Evolutionary conservation across 2,113 vertebrate species (phyloP), one percentile per base, ranked within the genome.

Genomic region (Bucco capensis): DNA sequence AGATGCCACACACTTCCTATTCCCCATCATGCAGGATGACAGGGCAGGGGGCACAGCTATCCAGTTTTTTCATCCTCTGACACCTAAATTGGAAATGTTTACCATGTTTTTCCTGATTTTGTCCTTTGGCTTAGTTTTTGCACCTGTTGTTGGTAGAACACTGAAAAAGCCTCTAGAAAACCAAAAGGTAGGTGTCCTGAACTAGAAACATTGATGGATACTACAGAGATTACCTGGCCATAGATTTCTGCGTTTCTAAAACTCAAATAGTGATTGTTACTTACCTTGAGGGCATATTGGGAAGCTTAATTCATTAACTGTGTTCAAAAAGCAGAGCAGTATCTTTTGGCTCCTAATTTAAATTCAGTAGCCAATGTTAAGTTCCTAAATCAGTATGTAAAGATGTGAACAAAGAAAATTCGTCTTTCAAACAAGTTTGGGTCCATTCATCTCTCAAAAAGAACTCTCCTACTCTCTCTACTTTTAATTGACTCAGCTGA

Each of bases 401-500:
- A 80, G 46, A 80, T 49, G 65, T 53, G 70, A 91, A 81, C 17
- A 80, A 78, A 79, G 87, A 76, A 60, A 30, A 88, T 87, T 91
- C 91, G 56, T 87, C 72, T 92, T 91, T 94, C 88, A 86, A 74
- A 93, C 86, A 67, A 77, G 19, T 88, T 92, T 33, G 69, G 31
- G n/a, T 70, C 56, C 60, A 92, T 94, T 91, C 92, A 64, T 89
- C 72, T 91, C 83, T 71, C 88, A 88, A 60, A 73, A 89, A 92
- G 80, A 94, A 56, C 56, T 88, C 88, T 92, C 27, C 33, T 42
- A 70, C 86, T 74, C 75, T 73, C 56, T 90, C 72, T 86, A 56
- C 69, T 96, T 96, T 93, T 91, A 94, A 95, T 95, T 95, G 86
- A 80, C 57, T 96, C 86, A 90, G 57, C 2, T 90, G 93, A 95